phyloP scores from a whole-genome alignment of 2,797 vertebrate genomes.

The Aselliscus stoliczkanus region DNA sequence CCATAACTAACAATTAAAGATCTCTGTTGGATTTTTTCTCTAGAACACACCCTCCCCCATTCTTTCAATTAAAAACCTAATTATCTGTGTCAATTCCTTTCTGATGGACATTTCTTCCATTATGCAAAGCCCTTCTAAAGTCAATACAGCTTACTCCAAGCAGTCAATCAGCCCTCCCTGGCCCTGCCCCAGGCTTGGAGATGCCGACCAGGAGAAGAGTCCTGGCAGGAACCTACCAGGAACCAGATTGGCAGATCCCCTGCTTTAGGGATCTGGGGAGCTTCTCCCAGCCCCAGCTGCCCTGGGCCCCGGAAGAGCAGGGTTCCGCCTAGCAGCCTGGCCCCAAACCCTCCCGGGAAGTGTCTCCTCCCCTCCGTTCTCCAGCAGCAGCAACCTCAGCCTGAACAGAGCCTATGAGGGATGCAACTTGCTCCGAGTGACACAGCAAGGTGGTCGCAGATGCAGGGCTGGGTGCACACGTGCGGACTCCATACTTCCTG shows the following conservation, averaged over 20 bases:
- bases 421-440: neutral
- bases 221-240: neutral
- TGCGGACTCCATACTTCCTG: neutral
- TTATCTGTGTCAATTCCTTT: slow-evolving; percentile 89
- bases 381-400: neutral
- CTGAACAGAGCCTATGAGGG: neutral
- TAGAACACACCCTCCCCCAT: slow-evolving; percentile 74
- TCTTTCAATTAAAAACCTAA: slow-evolving; percentile 90
- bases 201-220: neutral
- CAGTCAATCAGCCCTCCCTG: neutral
- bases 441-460: neutral
- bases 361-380: neutral
- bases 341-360: neutral
- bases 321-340: neutral
- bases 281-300: neutral
- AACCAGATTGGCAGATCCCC: neutral
- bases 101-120: slow-evolving; percentile 87
- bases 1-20: slow-evolving; percentile 74
- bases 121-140: slow-evolving; percentile 83
- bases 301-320: neutral
- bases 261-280: neutral
- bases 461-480: rapidly evolving
- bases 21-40: slow-evolving; percentile 63
- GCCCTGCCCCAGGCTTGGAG: neutral
- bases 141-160: slow-evolving; percentile 76